Base-by-base conservation (phyloP, 2,797 vertebrate species). In the Austrolebias charrua region DNA sequence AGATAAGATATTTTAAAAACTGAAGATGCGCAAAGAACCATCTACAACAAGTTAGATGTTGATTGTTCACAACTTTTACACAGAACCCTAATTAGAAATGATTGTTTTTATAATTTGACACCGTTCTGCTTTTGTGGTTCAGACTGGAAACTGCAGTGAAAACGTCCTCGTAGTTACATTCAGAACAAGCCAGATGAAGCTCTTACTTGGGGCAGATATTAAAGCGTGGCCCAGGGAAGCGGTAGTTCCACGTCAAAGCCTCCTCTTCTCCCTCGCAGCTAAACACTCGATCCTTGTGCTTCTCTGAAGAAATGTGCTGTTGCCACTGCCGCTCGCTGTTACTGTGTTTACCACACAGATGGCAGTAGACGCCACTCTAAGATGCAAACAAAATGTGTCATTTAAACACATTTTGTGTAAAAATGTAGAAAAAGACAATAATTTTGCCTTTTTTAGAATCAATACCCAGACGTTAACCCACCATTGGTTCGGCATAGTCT, bases 251-350 rank as follows among this genome's bases (percentile, higher is more conserved):
- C 69, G 89, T 87, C 14, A 98, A 93, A 29, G 91, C 93, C 84
- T 96, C 94, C 0, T 93, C 92, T 57, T 93, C 92, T 6, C 88
- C 91, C 51, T 91, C 92, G 4, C 1, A 95, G 91, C 94, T 96
- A 90, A 99, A 96, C 75, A 99, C 94, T 29, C 95, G 91, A 78
- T 98, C 95, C 81, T 98, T 98, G 92, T 99, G 98, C 71, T 95
- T 98, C 88, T 97, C 95, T 0, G 95, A 92, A 71, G 95, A 94
- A 88, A 99, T 95, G 84, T 99, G 98, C 82, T 94, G 94, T 85
- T 96, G 94, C 98, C 98, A 98, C 86, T 99, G 98, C n/a, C 95
- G 95, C 88, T 96, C 94, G 44, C 98, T 93, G 90, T 99, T 99
- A 79, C 97, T 98, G 91, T 98, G 95, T 75, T 92, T 97, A 38